Base-by-base conservation (phyloP, 2,888 invertebrate genomes). In the Oxytorus armatus region DNA sequence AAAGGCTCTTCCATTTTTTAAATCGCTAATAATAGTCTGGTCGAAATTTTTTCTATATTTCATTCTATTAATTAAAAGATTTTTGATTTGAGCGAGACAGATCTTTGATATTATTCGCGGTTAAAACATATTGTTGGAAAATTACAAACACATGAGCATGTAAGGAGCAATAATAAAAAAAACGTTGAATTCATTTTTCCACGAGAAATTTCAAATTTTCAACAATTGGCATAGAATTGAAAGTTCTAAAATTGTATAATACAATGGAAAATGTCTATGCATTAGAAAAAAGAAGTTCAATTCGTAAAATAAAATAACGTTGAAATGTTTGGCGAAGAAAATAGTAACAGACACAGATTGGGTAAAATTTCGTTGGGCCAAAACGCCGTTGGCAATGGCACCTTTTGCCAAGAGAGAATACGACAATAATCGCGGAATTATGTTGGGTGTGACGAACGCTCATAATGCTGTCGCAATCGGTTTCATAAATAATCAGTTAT, bases 401-500 rank as follows among this genome's bases (percentile, higher is more conserved):
- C 29, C 14, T 65, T 33, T 65, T 65, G 49, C 33, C 49, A 21
- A 18, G 21, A 49, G 3, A 5, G 11, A n/a, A 44, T 59, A 21
- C 39, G 59, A 59, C 59, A 39, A 59, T 59, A 21, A 65, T 47
- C 33, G 47, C 33, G 18, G 49, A 65, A 18, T 44, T 21, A 21
- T 49, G 11, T 18, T 33, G 18, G 14, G 49, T 18, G 33, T 65
- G 49, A 65, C 65, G 63, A 61, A 29, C 49, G 5, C 14, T 65
- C 11, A 29, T 47, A 14, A 33, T n/a, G 42, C 61, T 69, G 49
- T 61, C 21, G 44, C 16, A 44, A 53, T 59, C 49, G 29, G 42
- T 49, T 23, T 68, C 53, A 61, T 75, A 68, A 75, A 75, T 75
- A 75, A 59, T 68, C 29, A 49, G 49, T 14, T 16, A 51, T n/a